Conservation (phyloP, 1,140 invertebrate species). For the Wiebesia pumilae region DNA sequence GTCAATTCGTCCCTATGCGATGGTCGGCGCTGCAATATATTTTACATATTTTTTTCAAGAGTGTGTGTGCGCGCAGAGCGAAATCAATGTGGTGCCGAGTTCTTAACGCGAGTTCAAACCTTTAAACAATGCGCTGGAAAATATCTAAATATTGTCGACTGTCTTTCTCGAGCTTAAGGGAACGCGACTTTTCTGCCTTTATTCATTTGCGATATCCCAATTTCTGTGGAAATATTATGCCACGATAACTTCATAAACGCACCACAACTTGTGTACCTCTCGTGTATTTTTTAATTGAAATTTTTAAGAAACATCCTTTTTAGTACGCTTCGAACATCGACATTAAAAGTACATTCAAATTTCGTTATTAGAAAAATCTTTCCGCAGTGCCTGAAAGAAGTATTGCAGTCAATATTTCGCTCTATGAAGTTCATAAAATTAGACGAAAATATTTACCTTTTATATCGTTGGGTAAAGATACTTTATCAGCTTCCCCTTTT, state of each 20-base stretch:
- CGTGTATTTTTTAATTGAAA: no score
- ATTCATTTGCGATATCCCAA: no score
- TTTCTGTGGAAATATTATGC: no score
- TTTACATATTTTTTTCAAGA: not conserved
- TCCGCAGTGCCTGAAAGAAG: no score
- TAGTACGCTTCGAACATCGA: no score
- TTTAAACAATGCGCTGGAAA: not conserved
- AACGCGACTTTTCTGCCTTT: not conserved
- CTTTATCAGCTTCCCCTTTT: not conserved
- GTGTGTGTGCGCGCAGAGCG: not conserved
- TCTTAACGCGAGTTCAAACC: slow-evolving; percentile 30
- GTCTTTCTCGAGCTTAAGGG: not conserved
- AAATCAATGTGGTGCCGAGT: not conserved
- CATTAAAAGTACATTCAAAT: no score
- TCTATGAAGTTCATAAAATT: no score
- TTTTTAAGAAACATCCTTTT: no score
- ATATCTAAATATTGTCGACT: slow-evolving; percentile 12
- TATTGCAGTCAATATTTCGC: no score
- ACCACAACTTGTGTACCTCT: no score
- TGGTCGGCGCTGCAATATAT: not conserved
- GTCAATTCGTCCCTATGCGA: not conserved
- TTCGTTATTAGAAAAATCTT: no score
- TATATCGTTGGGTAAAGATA: not conserved
- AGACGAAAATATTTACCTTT: not conserved
- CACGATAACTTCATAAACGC: no score